phyloP scores from a whole-genome alignment of 2,888 invertebrate species.

The Dynastes grantii region DNA sequence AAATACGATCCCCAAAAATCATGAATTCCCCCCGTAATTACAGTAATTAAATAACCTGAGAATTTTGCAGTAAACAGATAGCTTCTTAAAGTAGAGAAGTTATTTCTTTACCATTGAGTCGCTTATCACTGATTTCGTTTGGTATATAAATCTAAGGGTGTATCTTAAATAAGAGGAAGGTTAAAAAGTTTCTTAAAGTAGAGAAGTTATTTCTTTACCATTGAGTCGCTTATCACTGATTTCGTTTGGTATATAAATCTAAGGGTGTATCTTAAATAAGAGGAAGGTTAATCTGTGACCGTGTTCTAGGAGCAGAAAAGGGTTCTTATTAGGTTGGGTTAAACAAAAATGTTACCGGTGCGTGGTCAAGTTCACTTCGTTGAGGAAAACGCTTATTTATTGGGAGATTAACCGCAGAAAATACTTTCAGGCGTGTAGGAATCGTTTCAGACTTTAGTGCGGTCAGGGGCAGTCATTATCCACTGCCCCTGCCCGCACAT shows the following conservation, averaged over 20 bases:
- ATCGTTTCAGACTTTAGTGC: not conserved
- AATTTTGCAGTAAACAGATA: too few species aligned
- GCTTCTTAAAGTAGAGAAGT: too few species aligned
- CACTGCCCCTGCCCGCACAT: too few species aligned
- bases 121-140: not conserved
- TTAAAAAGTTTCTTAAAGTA: not conserved
- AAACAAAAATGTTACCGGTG: slow-evolving; percentile 1
- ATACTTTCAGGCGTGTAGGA: not conserved
- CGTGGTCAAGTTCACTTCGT: slow-evolving; percentile 7
- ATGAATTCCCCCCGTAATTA: too few species aligned
- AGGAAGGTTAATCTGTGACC: not conserved
- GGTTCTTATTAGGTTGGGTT: not conserved
- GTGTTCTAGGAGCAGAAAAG: not conserved
- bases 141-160: not conserved
- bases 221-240: not conserved
- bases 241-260: not conserved
- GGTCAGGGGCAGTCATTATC: not conserved
- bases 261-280: not conserved
- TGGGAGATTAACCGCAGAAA: slow-evolving; percentile 21
- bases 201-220: not conserved
- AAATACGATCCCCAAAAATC: too few species aligned
- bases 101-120: not conserved
- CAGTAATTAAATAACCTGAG: too few species aligned
- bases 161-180: not conserved
- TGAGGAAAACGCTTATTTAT: slow-evolving; percentile 8